Evolutionary conservation across 2,888 invertebrate species (phyloP), one percentile per base, ranked within the genome.

Genomic region (Hartigia nigra): DNA sequence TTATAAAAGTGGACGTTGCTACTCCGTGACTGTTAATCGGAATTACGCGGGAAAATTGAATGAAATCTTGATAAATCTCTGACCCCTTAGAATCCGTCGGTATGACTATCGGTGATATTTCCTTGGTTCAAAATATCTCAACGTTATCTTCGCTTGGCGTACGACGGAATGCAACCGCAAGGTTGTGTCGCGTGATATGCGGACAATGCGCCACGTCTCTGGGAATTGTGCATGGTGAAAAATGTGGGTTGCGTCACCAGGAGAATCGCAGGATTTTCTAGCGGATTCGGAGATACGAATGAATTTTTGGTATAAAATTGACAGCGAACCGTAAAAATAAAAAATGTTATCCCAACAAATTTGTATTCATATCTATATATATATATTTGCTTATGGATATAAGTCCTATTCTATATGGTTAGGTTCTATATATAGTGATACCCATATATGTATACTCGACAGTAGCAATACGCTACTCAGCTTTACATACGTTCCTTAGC

Each of bases 201-300:
- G 55, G 23, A 55, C 55, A 55, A 55, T 55, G 23, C 55, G 55
- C 55, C 23, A 55, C 55, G 81, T 80, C 80, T 74, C 36, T 75
- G 82, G 79, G 84, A 85, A 82, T 55, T 77, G 77, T 77, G 78
- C 77, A 32, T 79, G 70, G 78, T 78, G 79, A 85, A 82, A 84
- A 85, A 84, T 82, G 83, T 82, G 81, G 75, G 77, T 79, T 78
- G 81, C 79, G 80, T 75, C 76, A 74, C 81, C 74, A 70, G 69
- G 69, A 69, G 74, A 76, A 77, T 72, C 31, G n/a, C 37, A 69
- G 69, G 70, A 37, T 55, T 55, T 55, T 55, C 55, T 14, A 31
- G 4, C 31, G 72, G 72, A 34, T 72, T 34, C 72, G 31, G 11
- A 72, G 72, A 72, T 72, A 12, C 72, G 72, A 72, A 72, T 72